Evolutionary conservation across 2,113 vertebrate genomes (phyloP), one percentile per base, ranked within the genome.

Genomic region (Paedocypris sp.): DNA sequence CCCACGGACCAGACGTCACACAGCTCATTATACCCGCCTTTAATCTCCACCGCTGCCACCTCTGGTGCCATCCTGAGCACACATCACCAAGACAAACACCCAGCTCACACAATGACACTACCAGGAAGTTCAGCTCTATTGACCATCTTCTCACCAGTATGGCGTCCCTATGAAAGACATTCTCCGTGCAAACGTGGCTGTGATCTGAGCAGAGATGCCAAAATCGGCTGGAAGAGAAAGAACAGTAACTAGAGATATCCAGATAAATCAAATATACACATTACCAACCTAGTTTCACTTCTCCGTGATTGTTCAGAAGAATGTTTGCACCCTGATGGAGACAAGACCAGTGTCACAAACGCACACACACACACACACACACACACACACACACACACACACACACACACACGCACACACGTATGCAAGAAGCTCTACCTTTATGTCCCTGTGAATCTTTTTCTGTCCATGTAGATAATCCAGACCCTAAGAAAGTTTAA

Each of bases 1-100:
- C 92, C 92, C 69, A 94, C 87, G 0, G 91, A 91, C 92, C 92
- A 94, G 74, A 94, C 79, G 56, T 94, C 92, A 47, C 92, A 94
- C 11, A 89, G 77, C 45, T 93, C 90, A 0, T 91, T 93, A 75
- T 94, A 94, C 8, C 92, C 92, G 0, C 92, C 91, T 66, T 94
- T 94, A 45, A 92, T 81, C 67, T 91, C 91, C 71, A 94, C 92
- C 0, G 92, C 92, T 0, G 89, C 92, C 42, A 94, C 92, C 71
- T 94, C 91, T 0, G 92, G 92, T 0, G 92, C 92, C 92, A 94
- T 94, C 92, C 92, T 94, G 78, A 45, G 50, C 52, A 43, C 6
- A 19, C 22, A 32, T 49, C 15, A 16, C 33, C 31, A 5, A 48
- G n/a, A 38, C 31, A 61, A 4, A 28, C 71, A 9, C 47, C 22